Evolutionary conservation across 1,140 invertebrate genomes (phyloP).

Genomic region (Phthorimaea operculella): DNA sequence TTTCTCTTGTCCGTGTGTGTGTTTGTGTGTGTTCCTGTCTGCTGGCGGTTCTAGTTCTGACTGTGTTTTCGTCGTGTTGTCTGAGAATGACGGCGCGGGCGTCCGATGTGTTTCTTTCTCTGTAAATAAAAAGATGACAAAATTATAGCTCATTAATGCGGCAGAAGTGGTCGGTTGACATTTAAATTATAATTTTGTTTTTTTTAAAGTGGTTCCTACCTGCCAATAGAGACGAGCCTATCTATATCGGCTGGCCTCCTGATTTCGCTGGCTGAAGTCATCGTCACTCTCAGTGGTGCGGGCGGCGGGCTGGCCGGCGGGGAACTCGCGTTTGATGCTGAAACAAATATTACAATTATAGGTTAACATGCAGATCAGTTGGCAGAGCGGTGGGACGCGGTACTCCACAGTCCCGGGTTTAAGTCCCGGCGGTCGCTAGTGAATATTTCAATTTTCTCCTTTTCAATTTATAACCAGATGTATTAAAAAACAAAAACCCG

Average conservation of each 20-base stretch:
- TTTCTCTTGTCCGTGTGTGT: not conserved
- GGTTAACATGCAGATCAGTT: too few relatives aligned
- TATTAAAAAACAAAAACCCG: too few relatives aligned
- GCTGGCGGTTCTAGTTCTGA: conserved; percentile 28
- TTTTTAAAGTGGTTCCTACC: too few relatives aligned
- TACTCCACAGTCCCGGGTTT: too few relatives aligned
- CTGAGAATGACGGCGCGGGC: conserved; percentile 49
- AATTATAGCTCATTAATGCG: too few relatives aligned
- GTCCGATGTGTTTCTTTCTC: conserved; percentile 58
- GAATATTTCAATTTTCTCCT: too few relatives aligned
- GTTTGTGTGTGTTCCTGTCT: conserved; percentile 13
- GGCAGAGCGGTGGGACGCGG: too few relatives aligned
- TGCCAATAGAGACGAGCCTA: conserved; percentile 39
- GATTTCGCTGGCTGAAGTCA: conserved; percentile 26
- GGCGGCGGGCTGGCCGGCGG: conserved; percentile 44
- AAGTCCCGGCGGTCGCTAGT: too few relatives aligned
- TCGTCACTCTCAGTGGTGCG: conserved; percentile 22
- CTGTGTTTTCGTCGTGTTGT: conserved; percentile 63
- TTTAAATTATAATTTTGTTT: too few relatives aligned
- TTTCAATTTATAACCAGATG: too few relatives aligned
- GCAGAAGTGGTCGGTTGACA: too few relatives aligned
- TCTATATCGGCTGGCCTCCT: conserved; percentile 31
- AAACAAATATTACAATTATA: conserved; percentile 12
- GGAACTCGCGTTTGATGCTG: conserved; percentile 26
- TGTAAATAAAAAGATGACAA: conserved; percentile 17